These are phyloP conservation scores for Boleophthalmus pectinirostris DNA, from an alignment of 2,113 vertebrate genomes.

Conservation along the genomic window DNA sequence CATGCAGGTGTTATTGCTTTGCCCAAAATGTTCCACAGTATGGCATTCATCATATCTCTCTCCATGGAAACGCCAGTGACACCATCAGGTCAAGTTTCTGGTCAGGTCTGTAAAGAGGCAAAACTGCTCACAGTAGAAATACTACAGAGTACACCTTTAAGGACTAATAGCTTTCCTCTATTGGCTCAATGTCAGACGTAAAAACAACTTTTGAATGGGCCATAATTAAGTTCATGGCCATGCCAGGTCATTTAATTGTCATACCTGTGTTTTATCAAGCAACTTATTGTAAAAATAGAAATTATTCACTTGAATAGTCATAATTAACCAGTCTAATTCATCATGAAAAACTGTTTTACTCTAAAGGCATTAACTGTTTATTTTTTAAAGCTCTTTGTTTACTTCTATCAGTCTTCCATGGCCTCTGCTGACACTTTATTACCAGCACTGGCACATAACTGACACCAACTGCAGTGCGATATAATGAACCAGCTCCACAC, in stretches of 20 bases:
- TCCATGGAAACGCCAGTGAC: no score
- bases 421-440: slow-evolving; percentile 11
- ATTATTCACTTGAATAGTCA: not conserved
- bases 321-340: not conserved
- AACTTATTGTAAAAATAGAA: not conserved
- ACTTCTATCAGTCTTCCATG: slow-evolving; percentile 3
- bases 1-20: no score
- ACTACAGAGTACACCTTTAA: no score
- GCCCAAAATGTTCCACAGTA: no score
- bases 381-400: slow-evolving; percentile 7
- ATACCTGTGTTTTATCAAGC: not conserved
- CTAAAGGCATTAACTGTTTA: not conserved
- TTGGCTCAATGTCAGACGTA: not conserved
- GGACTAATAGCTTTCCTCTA: not conserved
- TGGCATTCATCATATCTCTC: no score
- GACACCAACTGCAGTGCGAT: slow-evolving; percentile 8
- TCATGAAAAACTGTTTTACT: not conserved
- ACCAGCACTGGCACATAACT: slow-evolving; percentile 5
- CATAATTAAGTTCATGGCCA: not conserved
- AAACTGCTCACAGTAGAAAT: no score
- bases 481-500: slow-evolving; percentile 8
- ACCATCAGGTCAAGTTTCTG: no score
- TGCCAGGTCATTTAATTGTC: not conserved
- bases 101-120: no score
- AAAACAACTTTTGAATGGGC: not conserved